Evolutionary conservation across 2,797 vertebrate species (phyloP).

Genomic region (Eremophila alpestris): DNA sequence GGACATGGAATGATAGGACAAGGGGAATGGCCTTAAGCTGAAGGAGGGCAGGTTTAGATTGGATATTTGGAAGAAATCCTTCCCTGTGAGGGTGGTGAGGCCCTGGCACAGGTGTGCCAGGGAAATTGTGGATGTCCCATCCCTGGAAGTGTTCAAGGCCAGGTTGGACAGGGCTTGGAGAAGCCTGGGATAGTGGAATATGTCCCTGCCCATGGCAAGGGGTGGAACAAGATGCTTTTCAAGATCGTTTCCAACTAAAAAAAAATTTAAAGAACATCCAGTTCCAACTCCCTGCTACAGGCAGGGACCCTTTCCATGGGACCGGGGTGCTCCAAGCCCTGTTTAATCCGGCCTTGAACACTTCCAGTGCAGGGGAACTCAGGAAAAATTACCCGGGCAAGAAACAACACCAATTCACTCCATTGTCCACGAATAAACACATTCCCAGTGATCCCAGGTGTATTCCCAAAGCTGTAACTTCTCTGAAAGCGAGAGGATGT

Average conservation of each 20-base stretch:
- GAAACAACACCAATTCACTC: not conserved
- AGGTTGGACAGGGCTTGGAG: rapidly evolving
- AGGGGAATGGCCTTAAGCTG: not conserved
- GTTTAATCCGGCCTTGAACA: not conserved
- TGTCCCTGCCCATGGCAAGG: not conserved
- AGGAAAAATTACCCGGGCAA: not conserved
- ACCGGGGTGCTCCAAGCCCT: not conserved
- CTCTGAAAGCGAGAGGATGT: not conserved
- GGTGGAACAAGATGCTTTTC: not conserved
- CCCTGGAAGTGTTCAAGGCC: rapidly evolving
- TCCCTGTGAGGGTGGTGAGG: not conserved
- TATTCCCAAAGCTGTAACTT: not conserved
- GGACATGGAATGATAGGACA: rapidly evolving
- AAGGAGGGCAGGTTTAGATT: not conserved
- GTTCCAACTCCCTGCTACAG: not conserved
- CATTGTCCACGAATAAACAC: not conserved
- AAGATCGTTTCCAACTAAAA: not conserved
- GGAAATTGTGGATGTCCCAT: rapidly evolving
- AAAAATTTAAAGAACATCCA: not conserved
- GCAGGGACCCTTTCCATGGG: not conserved
- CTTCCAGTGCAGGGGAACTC: not conserved
- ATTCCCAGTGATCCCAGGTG: not conserved
- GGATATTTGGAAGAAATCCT: not conserved
- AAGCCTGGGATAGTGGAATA: rapidly evolving
- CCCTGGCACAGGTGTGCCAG: rapidly evolving